These are phyloP conservation scores for Ceyx cyanopectus DNA, from an alignment of 2,113 vertebrate species.

Conservation along the genomic window DNA sequence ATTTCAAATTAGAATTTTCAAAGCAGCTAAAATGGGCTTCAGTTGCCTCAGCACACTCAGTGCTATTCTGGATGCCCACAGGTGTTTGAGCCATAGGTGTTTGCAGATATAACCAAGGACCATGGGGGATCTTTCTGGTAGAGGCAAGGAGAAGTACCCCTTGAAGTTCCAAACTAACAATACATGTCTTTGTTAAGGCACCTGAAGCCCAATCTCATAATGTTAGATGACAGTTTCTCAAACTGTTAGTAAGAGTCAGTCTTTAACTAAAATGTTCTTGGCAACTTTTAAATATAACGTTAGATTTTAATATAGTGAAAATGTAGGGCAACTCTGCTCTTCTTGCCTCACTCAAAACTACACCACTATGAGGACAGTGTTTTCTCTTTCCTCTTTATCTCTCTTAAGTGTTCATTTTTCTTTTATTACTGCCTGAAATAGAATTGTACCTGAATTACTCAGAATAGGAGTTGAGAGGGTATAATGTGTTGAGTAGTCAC, in stretches of 20 bases:
- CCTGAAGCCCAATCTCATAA: not conserved
- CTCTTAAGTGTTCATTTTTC: not conserved
- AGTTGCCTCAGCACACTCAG: not conserved
- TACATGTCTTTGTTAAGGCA: not conserved
- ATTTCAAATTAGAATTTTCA: not conserved
- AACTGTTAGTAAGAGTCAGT: not conserved
- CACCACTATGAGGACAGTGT: not conserved
- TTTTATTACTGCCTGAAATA: conserved; percentile 13
- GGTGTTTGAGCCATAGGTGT: not conserved
- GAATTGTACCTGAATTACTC: not conserved
- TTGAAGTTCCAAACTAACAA: not conserved
- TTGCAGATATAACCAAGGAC: not conserved
- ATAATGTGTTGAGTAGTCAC: conserved; percentile 14
- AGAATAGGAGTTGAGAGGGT: not conserved
- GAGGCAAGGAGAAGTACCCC: fast-evolving
- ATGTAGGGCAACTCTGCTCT: not conserved
- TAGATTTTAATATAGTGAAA: not conserved
- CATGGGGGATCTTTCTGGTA: not conserved
- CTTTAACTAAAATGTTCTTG: not conserved
- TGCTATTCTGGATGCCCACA: not conserved
- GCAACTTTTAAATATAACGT: not conserved
- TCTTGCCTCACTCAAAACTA: not conserved
- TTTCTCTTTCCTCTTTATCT: not conserved
- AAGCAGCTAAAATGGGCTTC: not conserved
- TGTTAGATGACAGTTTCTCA: not conserved